A percentile compares a stretch with the other conserved stretches of the same genome.
phyloP scores from a whole-genome alignment of 2,797 vertebrate genomes.

The Gephyroberyx darwinii region DNA sequence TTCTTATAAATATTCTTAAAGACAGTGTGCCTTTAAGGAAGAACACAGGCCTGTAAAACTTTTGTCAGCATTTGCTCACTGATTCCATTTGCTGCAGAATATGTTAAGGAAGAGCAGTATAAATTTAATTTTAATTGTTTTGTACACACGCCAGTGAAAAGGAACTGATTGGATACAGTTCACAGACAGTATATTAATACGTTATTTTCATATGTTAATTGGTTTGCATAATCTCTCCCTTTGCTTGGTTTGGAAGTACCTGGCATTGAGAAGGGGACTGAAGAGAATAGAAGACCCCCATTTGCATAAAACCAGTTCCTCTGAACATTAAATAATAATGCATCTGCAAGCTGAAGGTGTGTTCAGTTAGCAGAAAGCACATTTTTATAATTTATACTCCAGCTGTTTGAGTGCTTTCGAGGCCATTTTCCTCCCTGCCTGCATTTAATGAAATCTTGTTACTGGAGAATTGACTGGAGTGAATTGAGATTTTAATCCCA shows the following conservation, averaged over 20 bases:
- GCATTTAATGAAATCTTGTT: constrained; percentile 99
- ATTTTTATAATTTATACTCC: constrained; percentile 99
- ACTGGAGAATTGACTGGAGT: constrained; percentile 98
- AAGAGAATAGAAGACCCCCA: constrained; percentile 93
- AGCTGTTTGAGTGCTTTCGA: constrained; percentile 97
- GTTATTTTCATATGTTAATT: constrained; percentile 99
- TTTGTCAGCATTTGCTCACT: constrained; percentile 91
- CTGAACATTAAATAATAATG: constrained; percentile 99
- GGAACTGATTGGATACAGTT: constrained; percentile 99
- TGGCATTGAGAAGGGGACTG: constrained; percentile 92
- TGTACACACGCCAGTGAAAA: constrained; percentile 99
- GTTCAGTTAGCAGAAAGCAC: constrained; percentile 98
- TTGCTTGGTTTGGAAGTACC: constrained; percentile 94
- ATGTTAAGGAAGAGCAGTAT: constrained; percentile 97
- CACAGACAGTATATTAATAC: constrained; percentile 99
- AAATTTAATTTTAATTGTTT: constrained; percentile 99
- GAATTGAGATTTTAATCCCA: constrained; percentile 99
- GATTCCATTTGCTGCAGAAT: constrained; percentile 98
- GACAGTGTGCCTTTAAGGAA: constrained; percentile 86
- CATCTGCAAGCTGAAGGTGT: constrained; percentile 97
- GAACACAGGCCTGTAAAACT: constrained; percentile 90
- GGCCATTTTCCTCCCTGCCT: constrained; percentile 95
- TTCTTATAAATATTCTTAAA: constrained; percentile 85
- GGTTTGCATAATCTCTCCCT: constrained; percentile 98
- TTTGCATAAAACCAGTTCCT: constrained; percentile 98